Conservation (phyloP, 2,888 invertebrate species). For the Chymomyza fuscimana region DNA sequence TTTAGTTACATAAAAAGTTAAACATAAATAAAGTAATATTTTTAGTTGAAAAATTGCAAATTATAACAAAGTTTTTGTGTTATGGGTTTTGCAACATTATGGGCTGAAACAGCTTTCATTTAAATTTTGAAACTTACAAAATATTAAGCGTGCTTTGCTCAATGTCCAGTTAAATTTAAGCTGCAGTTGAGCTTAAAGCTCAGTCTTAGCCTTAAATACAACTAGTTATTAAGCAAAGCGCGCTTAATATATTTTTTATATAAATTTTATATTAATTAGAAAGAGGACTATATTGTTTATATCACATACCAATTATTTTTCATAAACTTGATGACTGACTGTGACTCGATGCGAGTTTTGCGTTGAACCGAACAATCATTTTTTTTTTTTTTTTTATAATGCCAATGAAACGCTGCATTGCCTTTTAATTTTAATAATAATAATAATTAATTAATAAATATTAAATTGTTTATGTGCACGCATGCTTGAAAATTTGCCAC, state of each 20-base stretch:
- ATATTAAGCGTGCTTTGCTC: not conserved
- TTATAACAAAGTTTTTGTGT: slow-evolving; percentile 8
- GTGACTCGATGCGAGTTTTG: slow-evolving; percentile 64
- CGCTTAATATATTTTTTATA: slow-evolving; percentile 47
- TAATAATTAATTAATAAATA: slow-evolving; percentile 15
- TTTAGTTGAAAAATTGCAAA: slow-evolving; percentile 1
- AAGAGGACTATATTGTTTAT: slow-evolving; percentile 79
- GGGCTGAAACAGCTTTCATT: not conserved
- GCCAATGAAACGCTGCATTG: slow-evolving; percentile 31
- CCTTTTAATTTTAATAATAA: not conserved
- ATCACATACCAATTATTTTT: slow-evolving; percentile 80
- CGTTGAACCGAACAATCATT: slow-evolving; percentile 15
- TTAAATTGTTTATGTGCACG: not conserved
- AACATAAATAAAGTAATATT: slow-evolving; percentile 3
- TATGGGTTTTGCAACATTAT: slow-evolving; percentile 6
- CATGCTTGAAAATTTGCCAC: slow-evolving; percentile 1
- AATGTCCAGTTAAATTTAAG: not conserved
- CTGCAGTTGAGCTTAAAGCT: not conserved
- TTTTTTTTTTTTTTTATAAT: slow-evolving; percentile 22
- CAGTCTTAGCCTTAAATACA: not conserved
- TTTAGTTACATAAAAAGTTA: not conserved
- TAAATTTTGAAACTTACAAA: slow-evolving; percentile 52
- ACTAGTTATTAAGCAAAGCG: not conserved
- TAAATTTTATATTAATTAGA: slow-evolving; percentile 62
- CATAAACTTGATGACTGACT: slow-evolving; percentile 62